phyloP scores from a whole-genome alignment of 2,113 vertebrate genomes.

The Maccullochella peelii region DNA sequence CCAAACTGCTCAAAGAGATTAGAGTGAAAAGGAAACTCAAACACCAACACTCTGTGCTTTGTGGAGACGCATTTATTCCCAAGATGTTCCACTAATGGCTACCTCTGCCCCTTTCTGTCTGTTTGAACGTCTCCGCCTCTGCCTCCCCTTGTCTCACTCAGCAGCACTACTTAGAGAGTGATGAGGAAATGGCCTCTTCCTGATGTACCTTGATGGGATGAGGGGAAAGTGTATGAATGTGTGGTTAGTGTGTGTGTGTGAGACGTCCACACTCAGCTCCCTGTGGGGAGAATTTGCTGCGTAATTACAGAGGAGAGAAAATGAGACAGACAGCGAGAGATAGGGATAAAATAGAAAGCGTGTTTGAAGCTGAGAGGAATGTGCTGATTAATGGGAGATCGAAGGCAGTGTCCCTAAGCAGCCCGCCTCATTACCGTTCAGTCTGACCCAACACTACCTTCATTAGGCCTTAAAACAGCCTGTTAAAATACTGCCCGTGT shows the following conservation, averaged over 20 bases:
- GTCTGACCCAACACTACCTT: slow-evolving; percentile 65
- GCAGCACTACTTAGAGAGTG: slow-evolving; percentile 51
- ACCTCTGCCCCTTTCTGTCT: slow-evolving; percentile 52
- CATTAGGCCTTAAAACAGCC: slow-evolving; percentile 76
- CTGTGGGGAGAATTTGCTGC: slow-evolving; percentile 66
- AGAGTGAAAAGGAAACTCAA: slow-evolving; percentile 60
- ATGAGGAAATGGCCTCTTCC: slow-evolving; percentile 69
- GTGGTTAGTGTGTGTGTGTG: slow-evolving; percentile 43
- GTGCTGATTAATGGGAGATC: slow-evolving; percentile 76
- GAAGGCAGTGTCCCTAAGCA: slow-evolving; percentile 71
- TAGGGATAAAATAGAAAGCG: slow-evolving; percentile 62
- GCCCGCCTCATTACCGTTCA: slow-evolving; percentile 67
- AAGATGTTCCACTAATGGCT: slow-evolving; percentile 65
- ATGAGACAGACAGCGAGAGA: slow-evolving; percentile 50
- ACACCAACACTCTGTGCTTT: slow-evolving; percentile 52
- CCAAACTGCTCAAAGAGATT: slow-evolving; percentile 48
- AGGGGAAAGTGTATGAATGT: slow-evolving; percentile 55
- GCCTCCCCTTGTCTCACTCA: slow-evolving; percentile 52
- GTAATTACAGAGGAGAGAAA: slow-evolving; percentile 75
- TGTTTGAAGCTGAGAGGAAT: slow-evolving; percentile 69
- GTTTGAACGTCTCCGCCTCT: slow-evolving; percentile 52
- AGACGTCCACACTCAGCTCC: slow-evolving; percentile 42
- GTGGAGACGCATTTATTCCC: slow-evolving; percentile 64
- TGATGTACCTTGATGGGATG: slow-evolving; percentile 65
- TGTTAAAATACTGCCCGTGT: slow-evolving; percentile 69